These are phyloP conservation scores for Camelus dromedarius DNA, from an alignment of 2,113 vertebrate genomes.

Conservation along the genomic window DNA sequence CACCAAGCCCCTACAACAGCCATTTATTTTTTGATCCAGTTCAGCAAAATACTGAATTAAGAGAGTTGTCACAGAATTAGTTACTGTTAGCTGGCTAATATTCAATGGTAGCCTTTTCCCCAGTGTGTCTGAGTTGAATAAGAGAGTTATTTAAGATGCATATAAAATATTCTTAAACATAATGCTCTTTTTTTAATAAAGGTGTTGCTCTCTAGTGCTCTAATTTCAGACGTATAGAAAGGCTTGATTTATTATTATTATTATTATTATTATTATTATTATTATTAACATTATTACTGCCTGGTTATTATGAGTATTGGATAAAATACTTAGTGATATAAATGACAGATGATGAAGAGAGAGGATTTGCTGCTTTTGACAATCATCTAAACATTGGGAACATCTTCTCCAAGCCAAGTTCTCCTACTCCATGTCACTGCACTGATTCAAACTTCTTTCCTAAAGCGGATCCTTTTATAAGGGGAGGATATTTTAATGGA, in stretches of 20 bases:
- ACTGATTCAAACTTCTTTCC: conserved; percentile 47
- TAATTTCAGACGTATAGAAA: not conserved
- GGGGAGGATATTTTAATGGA: conserved; percentile 53
- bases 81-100: conserved; percentile 1
- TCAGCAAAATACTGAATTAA: not conserved
- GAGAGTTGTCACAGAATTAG: not conserved
- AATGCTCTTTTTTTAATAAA: not conserved
- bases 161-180: not conserved
- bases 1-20: not conserved
- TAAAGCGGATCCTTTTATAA: conserved; percentile 4
- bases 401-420: not conserved
- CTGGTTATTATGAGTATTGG: not conserved
- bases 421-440: not conserved
- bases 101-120: not conserved
- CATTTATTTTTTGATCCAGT: not conserved
- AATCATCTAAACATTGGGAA: not conserved
- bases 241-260: not conserved
- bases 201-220: not conserved
- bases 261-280: not conserved
- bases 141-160: not conserved
- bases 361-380: conserved; percentile 3
- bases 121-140: not conserved
- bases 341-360: not conserved
- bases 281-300: not conserved
- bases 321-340: not conserved